Base-by-base conservation (phyloP, 2,797 vertebrate genomes). In the Notolepis coatsorum region DNA sequence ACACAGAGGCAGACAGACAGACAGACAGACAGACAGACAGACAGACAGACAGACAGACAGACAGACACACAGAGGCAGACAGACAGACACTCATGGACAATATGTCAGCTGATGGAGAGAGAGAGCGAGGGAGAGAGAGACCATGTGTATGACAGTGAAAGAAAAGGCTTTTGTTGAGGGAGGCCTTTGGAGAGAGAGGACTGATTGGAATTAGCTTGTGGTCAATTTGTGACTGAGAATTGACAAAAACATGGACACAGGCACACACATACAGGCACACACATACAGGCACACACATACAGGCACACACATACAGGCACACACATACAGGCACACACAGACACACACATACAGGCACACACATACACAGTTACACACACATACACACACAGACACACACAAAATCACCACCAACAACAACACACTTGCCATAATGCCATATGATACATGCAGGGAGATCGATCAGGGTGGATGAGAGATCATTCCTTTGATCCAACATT, bases 151-250 rank as follows among this genome's bases (percentile, higher is more conserved):
- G 80, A 87, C 82, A 83, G 75, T 43, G 65, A 60, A 51, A 85
- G 74, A 87, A 87, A 87, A 74, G 79, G 56, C 49, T 61, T 81
- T 87, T 88, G 82, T 87, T 71, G 59, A 69, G 59, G 68, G 61
- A 64, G 75, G 75, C 72, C 75, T 67, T 61, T 61, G 75, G 84
- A n/a, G n/a, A n/a, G n/a, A n/a, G n/a, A n/a, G n/a, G n/a, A n/a
- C n/a, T n/a, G n/a, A n/a, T n/a, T n/a, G n/a, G n/a, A n/a, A n/a
- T n/a, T n/a, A n/a, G n/a, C n/a, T n/a, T n/a, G n/a, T n/a, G n/a
- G n/a, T n/a, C n/a, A n/a, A 73, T 51, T 53, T 45, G 67, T 73
- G 52, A n/a, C n/a, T n/a, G n/a, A 82, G 53, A 9, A 46, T 23
- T 5, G 12, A 23, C 21, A 23, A 13, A 23, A 8, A 46, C 42